Evolutionary conservation across 1,140 invertebrate species (phyloP).

Genomic region (Acromyrmex echinatior): DNA sequence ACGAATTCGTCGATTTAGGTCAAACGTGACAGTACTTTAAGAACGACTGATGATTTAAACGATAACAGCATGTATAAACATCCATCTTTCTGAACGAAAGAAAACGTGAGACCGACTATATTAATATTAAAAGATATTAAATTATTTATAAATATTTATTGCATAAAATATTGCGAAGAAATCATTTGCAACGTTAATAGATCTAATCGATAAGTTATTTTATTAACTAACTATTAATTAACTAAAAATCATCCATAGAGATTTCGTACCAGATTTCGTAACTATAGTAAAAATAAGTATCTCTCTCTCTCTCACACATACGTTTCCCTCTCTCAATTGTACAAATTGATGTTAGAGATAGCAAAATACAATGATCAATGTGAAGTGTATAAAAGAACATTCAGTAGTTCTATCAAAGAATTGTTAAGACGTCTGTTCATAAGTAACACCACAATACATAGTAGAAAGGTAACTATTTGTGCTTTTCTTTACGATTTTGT

Average conservation of each 20-base stretch:
- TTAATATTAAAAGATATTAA: background rate
- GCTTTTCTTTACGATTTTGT: constrained; percentile 21
- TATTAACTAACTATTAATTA: background rate
- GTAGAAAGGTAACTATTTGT: constrained; percentile 26
- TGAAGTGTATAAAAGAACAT: background rate
- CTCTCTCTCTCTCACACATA: background rate
- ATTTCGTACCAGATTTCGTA: background rate
- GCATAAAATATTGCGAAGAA: background rate
- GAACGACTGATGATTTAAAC: constrained; percentile 32
- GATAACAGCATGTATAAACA: constrained; percentile 20
- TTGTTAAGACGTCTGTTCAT: background rate
- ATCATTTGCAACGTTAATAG: background rate
- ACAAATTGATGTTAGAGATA: background rate
- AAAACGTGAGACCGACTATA: background rate
- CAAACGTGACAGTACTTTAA: constrained; percentile 50
- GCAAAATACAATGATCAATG: background rate
- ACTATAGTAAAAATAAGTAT: constrained; percentile 1
- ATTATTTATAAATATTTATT: background rate
- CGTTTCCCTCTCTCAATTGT: background rate
- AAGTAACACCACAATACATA: constrained; percentile 1
- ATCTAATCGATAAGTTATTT: background rate
- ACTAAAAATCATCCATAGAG: background rate
- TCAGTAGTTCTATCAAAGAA: background rate
- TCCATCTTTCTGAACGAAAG: background rate
- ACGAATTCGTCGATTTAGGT: constrained; percentile 58